phyloP scores from a whole-genome alignment of 2,797 vertebrate species.

The Macroramphosus scolopax region DNA sequence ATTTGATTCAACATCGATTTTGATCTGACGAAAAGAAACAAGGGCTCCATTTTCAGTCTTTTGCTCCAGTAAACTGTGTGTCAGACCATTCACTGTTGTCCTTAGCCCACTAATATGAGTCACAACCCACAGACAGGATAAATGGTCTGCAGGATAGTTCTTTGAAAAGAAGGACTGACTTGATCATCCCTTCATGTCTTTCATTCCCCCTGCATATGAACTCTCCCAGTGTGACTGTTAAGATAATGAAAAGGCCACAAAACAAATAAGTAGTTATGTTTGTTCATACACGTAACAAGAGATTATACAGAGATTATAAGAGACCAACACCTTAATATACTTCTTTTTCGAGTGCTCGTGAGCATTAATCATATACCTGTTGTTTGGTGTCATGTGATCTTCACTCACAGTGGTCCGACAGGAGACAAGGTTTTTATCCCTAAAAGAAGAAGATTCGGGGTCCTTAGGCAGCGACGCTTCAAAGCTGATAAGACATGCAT shows the following conservation, averaged over 20 bases:
- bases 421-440: conserved; percentile 34
- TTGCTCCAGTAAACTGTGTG: no score
- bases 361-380: no score
- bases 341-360: no score
- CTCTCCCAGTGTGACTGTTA: conserved; percentile 17
- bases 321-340: conserved; percentile 2
- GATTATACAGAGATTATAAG: conserved; percentile 1
- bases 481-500: conserved; percentile 70
- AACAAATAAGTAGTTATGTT: conserved; percentile 17
- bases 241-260: conserved; percentile 46
- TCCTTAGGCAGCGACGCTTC: conserved; percentile 66
- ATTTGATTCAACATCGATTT: no score
- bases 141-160: no score
- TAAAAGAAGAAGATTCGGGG: conserved; percentile 80
- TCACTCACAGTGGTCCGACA: conserved; percentile 38
- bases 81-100: no score
- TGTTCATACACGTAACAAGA: conserved; percentile 27
- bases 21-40: no score
- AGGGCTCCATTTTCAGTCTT: no score
- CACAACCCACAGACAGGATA: no score
- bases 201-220: conserved; percentile 32
- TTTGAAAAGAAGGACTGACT: no score
- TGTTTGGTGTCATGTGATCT: conserved; percentile 25
- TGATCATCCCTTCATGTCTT: conserved; percentile 36
- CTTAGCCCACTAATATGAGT: no score